A percentile compares a stretch with the other conserved stretches of the same genome.
Evolutionary conservation across 2,797 vertebrate species (phyloP).

Genomic region (Anomalospiza imberbis): DNA sequence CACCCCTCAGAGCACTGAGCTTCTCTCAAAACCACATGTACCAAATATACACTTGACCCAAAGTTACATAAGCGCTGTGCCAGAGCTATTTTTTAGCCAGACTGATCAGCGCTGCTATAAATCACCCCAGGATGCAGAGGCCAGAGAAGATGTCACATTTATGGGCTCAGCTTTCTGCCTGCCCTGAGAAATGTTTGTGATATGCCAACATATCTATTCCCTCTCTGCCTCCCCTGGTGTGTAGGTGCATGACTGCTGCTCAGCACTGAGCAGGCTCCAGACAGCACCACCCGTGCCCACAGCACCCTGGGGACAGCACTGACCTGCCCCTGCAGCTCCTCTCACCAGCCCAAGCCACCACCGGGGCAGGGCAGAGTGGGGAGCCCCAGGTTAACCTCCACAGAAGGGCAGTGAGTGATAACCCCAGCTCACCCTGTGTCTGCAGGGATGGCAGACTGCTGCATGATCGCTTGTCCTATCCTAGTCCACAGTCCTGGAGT

Average conservation of each 20-base stretch:
- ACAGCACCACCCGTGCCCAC: not conserved
- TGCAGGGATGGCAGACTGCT: not conserved
- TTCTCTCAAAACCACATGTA: not conserved
- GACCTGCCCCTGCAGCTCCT: not conserved
- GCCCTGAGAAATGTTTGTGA: not conserved
- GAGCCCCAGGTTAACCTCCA: not conserved
- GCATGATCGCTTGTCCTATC: not conserved
- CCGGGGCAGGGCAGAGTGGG: not conserved
- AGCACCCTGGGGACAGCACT: not conserved
- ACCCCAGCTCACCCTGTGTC: not conserved
- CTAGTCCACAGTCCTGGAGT: not conserved
- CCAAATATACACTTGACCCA: not conserved
- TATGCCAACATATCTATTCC: not conserved
- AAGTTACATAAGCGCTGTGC: not conserved
- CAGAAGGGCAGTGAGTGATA: not conserved
- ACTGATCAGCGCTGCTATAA: not conserved
- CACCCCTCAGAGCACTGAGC: not conserved
- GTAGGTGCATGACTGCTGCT: not conserved
- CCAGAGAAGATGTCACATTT: conserved; percentile 10
- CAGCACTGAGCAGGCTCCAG: not conserved
- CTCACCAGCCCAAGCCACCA: not conserved
- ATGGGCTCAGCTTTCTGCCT: not conserved
- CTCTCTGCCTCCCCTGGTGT: not conserved
- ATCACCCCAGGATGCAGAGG: not conserved
- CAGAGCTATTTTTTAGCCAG: conserved; percentile 4